phyloP scores from a whole-genome alignment of 2,888 invertebrate species.

The Acronicta alni region DNA sequence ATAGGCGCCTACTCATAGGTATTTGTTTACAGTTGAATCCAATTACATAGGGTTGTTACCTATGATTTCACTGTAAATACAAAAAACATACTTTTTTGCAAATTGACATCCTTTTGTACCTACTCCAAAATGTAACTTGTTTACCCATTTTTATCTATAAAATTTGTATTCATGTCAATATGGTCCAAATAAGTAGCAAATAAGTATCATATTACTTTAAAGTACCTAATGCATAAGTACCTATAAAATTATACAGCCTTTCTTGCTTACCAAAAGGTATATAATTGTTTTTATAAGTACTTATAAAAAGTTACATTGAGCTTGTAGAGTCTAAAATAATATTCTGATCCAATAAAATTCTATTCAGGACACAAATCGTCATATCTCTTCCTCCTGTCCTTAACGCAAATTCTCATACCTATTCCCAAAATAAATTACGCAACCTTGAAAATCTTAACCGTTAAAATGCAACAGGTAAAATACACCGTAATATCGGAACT shows the following conservation, averaged over 20 bases:
- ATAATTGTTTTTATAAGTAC: no score
- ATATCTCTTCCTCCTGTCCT: slow-evolving; percentile 18
- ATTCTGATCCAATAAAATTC: slow-evolving; percentile 7
- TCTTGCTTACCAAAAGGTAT: no score
- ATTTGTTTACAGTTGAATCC: slow-evolving; percentile 4
- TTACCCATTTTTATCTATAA: no score
- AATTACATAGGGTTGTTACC: no score
- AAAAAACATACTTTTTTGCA: neutral
- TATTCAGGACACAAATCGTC: slow-evolving; percentile 22
- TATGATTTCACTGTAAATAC: neutral
- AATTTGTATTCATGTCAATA: no score
- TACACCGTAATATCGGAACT: slow-evolving; percentile 58
- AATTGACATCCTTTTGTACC: no score
- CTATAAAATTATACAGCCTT: no score
- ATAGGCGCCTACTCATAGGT: slow-evolving; percentile 8
- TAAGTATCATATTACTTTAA: no score
- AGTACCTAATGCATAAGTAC: no score
- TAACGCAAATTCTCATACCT: slow-evolving; percentile 13
- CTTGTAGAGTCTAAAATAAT: neutral
- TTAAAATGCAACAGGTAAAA: slow-evolving; percentile 55
- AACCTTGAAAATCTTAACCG: slow-evolving; percentile 44
- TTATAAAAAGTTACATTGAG: no score
- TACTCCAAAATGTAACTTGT: no score
- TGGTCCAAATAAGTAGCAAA: no score
- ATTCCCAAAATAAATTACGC: slow-evolving; percentile 30